Evolutionary conservation across 2,888 invertebrate species (phyloP).

Genomic region (Caenorhabditis sulstoni): DNA sequence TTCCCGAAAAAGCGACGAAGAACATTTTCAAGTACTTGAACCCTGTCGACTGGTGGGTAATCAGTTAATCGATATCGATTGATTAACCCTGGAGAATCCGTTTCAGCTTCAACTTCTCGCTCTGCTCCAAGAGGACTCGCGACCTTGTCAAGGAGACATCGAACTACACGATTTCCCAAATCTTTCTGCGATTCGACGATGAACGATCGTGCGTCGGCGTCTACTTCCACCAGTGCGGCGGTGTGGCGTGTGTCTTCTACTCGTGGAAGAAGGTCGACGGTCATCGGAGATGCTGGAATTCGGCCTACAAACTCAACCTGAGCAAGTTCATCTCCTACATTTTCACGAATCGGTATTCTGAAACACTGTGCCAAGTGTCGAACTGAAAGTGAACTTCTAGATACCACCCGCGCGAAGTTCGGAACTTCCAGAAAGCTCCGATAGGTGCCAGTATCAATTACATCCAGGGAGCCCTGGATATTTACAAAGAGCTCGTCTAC

Average conservation of each 20-base stretch:
- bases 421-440: not conserved
- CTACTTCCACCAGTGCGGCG: constrained; percentile 17
- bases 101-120: constrained; percentile 9
- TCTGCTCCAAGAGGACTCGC: too few relatives aligned
- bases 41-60: constrained; percentile 4
- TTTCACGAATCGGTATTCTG: not conserved
- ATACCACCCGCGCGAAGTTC: not conserved
- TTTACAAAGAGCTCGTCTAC: not conserved
- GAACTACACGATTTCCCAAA: not conserved
- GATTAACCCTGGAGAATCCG: not conserved
- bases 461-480: not conserved
- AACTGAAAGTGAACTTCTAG: not conserved
- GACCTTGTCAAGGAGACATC: not conserved
- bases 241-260: constrained; percentile 32
- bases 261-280: constrained; percentile 28
- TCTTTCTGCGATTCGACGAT: constrained; percentile 26
- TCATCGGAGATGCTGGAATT: constrained; percentile 11
- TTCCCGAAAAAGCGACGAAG: not conserved
- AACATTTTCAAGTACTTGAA: constrained; percentile 1
- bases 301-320: constrained; percentile 8
- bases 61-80: too few relatives aligned
- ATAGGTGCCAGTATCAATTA: not conserved
- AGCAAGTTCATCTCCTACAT: constrained; percentile 17
- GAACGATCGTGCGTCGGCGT: constrained; percentile 28
- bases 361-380: not conserved